These are phyloP conservation scores for Lepidothrix coronata DNA, from an alignment of 2,113 vertebrate genomes.

Conservation along the genomic window DNA sequence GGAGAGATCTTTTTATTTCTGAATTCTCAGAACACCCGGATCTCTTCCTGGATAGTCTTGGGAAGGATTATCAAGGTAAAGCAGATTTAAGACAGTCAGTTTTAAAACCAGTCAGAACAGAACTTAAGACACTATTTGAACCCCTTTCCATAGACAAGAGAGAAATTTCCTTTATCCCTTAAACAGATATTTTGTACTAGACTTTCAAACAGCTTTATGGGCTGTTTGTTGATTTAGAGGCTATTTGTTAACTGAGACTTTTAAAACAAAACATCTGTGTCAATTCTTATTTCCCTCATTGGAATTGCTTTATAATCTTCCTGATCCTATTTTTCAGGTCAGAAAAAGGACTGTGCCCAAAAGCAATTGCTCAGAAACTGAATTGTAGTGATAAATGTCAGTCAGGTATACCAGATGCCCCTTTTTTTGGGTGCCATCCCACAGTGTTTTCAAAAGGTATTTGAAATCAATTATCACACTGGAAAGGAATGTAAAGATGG, in stretches of 20 bases:
- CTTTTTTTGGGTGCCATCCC: background rate
- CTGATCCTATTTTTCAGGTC: background rate
- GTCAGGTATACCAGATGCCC: background rate
- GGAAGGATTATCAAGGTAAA: background rate
- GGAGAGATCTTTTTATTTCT: background rate
- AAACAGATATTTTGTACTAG: background rate
- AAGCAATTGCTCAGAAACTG: background rate
- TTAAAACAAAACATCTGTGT: background rate
- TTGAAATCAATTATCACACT: conserved; percentile 5
- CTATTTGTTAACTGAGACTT: background rate
- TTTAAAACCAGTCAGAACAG: background rate
- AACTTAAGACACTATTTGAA: background rate
- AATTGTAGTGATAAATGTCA: background rate
- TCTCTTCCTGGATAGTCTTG: background rate
- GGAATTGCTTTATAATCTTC: background rate
- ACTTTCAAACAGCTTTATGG: background rate
- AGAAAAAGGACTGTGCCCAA: background rate
- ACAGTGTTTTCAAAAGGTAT: background rate
- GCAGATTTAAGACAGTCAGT: background rate
- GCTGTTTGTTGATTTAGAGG: background rate
- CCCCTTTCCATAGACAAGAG: background rate
- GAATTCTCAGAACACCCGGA: background rate
- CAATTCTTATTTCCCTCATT: background rate
- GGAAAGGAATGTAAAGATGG: background rate
- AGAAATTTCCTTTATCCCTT: background rate